Evolutionary conservation across 2,797 vertebrate genomes (phyloP).

Genomic region (Podarcis siculus): DNA sequence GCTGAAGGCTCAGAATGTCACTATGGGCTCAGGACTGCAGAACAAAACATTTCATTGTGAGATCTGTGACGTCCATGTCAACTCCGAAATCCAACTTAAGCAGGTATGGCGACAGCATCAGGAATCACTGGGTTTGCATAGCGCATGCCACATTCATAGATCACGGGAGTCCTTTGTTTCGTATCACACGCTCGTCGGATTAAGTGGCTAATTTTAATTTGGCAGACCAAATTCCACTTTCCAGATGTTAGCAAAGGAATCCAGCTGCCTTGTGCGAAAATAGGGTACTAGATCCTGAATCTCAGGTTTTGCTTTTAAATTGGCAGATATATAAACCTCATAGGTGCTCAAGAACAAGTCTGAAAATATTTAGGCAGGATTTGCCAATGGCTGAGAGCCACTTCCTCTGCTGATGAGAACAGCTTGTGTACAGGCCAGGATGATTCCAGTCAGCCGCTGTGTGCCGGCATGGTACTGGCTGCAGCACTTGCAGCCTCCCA

Average conservation of each 20-base stretch:
- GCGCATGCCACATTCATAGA: neutral
- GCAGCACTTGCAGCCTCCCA: neutral
- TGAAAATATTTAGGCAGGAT: slow-evolving; percentile 5
- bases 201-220: neutral
- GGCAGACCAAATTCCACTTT: neutral
- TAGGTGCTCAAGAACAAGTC: neutral
- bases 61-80: slow-evolving; percentile 97
- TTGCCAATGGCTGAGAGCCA: neutral
- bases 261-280: neutral
- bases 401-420: neutral
- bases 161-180: neutral
- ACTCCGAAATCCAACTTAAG: slow-evolving; percentile 98
- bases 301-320: neutral
- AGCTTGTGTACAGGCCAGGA: neutral
- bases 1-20: slow-evolving; percentile 85
- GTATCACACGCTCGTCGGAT: neutral
- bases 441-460: neutral
- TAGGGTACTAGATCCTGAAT: neutral
- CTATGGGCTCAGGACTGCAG: slow-evolving; percentile 93
- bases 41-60: slow-evolving; percentile 99
- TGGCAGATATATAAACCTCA: neutral
- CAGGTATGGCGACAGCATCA: slow-evolving; percentile 82
- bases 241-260: neutral
- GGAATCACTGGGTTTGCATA: neutral
- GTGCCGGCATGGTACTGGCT: neutral